A percentile compares a stretch with the other conserved stretches of the same genome.
Conservation (phyloP, 2,113 vertebrate species). For the Glareola pratincola region DNA sequence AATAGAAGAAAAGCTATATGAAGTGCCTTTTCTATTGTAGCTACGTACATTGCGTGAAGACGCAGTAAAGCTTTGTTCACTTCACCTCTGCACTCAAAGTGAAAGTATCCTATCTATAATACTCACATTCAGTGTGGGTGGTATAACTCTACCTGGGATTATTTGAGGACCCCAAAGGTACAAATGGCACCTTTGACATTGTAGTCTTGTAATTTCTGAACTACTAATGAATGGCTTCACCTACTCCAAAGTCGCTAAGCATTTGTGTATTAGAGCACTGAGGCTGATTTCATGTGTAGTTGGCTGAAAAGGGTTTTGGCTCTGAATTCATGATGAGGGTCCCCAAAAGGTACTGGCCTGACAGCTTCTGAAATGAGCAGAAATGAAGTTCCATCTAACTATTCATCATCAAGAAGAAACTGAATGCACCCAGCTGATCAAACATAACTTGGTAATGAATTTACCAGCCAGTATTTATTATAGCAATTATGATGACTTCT, state of each 20-base stretch:
- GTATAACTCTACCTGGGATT: neutral
- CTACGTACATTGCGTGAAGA: neutral
- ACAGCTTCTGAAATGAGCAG: neutral
- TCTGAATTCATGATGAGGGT: neutral
- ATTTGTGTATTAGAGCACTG: neutral
- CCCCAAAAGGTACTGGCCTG: neutral
- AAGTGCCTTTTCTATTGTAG: neutral
- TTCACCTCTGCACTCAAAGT: neutral
- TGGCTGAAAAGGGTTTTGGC: neutral
- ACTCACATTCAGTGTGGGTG: neutral
- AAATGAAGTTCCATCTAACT: neutral
- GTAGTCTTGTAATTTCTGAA: neutral
- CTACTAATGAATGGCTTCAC: neutral
- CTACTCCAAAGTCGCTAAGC: neutral
- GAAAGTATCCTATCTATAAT: neutral
- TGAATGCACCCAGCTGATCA: neutral
- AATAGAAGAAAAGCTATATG: neutral
- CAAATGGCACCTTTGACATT: neutral
- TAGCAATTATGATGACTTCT: neutral
- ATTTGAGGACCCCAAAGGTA: neutral
- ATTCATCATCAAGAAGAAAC: neutral
- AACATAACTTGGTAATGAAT: neutral
- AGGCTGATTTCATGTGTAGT: neutral
- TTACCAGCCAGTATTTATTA: neutral
- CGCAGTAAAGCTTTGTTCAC: neutral